These are phyloP conservation scores for Ichneumoninae sp. DNA, from an alignment of 2,888 invertebrate species.

Conservation along the genomic window DNA sequence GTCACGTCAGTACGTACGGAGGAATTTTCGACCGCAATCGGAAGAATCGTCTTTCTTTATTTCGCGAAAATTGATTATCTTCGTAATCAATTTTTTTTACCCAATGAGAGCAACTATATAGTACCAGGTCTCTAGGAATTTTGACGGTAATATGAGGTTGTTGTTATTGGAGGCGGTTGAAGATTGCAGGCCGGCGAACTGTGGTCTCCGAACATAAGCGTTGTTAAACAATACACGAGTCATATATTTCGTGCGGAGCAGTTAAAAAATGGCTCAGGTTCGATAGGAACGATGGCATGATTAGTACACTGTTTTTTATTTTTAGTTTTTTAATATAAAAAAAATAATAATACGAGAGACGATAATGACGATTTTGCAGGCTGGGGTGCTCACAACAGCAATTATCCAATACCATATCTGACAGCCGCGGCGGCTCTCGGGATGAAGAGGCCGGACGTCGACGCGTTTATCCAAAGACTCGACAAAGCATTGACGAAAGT, in stretches of 20 bases:
- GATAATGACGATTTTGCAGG: conserved; percentile 83
- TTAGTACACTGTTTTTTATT: conserved; percentile 1
- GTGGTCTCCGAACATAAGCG: too few species aligned
- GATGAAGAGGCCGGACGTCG: conserved; percentile 88
- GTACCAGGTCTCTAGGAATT: too few species aligned
- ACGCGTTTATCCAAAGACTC: conserved; percentile 88
- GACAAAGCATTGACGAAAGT: conserved; percentile 86
- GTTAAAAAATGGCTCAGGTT: neutral
- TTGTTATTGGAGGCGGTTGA: too few species aligned
- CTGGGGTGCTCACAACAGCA: conserved; percentile 89
- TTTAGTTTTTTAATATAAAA: neutral
- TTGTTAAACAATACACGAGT: neutral
- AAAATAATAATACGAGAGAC: neutral
- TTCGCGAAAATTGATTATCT: too few species aligned
- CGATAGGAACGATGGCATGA: neutral
- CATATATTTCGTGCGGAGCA: neutral
- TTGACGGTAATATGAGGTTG: too few species aligned
- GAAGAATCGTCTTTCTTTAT: too few species aligned
- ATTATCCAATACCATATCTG: conserved; percentile 88
- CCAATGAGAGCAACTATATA: too few species aligned
- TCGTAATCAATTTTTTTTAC: too few species aligned
- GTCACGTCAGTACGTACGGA: too few species aligned
- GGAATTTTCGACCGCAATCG: too few species aligned
- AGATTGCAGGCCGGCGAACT: too few species aligned
- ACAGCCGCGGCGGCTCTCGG: conserved; percentile 91